Base-by-base conservation (phyloP, 37 sponge, comb jelly and placozoan species). In the Aplysina aerophoba region DNA sequence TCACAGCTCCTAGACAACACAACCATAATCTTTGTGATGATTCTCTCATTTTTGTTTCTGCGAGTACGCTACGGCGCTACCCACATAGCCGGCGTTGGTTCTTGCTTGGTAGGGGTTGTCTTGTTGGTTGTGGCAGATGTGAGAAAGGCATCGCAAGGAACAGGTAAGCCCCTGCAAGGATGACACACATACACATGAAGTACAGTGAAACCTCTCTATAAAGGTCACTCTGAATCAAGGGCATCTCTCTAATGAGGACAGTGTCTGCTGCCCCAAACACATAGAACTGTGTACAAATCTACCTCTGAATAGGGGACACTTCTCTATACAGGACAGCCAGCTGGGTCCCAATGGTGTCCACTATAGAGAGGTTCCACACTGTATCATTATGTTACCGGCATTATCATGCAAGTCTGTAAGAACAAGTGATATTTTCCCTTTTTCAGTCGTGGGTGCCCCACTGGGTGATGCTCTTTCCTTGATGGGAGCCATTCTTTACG, bases 11-110 rank as follows among this genome's bases (percentile, higher is more conserved):
- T 97, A 74, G 93, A 92, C 87, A 84, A 89, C 57, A 87, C 90
- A 62, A 64, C 93, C 31, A 90, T 95, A 57, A 71, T 88, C 11
- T 27, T 55, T 11, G 95, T 95, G 21, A 85, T 95, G 82, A 50
- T 95, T 0, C 85, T 95, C 55, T 97, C 97, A 0, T 85, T 84
- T 57, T n/a, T 97, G 44, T 90, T 97, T 44, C 90, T 97, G 36
- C 40, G 86, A 40, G 55, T 80, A 13, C 91, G 91, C 15, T 97
- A 92, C 73, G 72, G 78, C 31, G 19, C 92, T 37, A 71, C 90
- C 17, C 92, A 97, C 83, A n/a, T 91, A 28, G 73, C 91, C 79
- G 97, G 97, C 3, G 87, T 95, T 56, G 61, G 34, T n/a, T 41
- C 95, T 21, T 72, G 93, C 36, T 53, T 97, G 57, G 69, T 87